Conservation (phyloP, 2,797 vertebrate species). For the Rhodeus uyekii region DNA sequence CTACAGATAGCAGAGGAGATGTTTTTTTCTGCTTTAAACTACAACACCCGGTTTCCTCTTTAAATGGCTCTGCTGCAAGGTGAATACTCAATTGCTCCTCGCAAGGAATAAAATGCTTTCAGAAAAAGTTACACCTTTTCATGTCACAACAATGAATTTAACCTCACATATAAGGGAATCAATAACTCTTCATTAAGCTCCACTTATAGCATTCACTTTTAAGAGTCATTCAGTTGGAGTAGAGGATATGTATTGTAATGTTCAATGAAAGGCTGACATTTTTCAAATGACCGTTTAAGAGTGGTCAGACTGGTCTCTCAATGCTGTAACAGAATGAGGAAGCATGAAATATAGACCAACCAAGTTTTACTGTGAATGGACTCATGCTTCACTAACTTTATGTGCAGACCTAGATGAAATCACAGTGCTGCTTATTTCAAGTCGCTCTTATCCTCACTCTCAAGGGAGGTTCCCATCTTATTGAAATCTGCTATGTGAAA, state of each 20-base stretch:
- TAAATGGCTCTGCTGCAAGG: background rate
- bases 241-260: constrained; percentile 32
- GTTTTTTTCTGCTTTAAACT: constrained; percentile 34
- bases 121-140: constrained; percentile 1
- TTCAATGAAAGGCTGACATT: constrained; percentile 36
- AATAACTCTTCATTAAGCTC: constrained; percentile 26
- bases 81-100: background rate
- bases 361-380: constrained; percentile 18
- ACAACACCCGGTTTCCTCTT: constrained; percentile 19
- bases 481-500: constrained; percentile 30
- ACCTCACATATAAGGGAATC: constrained; percentile 9
- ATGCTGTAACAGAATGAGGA: constrained; percentile 25
- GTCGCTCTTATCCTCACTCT: constrained; percentile 27
- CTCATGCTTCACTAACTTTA: constrained; percentile 33
- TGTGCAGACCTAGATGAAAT: constrained; percentile 47
- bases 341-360: constrained; percentile 36
- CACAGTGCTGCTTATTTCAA: constrained; percentile 30
- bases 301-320: background rate
- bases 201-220: constrained; percentile 36
- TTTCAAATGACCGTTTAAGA: constrained; percentile 34
- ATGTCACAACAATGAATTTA: constrained; percentile 6
- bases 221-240: constrained; percentile 16
- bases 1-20: constrained; percentile 5
- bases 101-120: background rate
- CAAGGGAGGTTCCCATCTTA: constrained; percentile 33